Conservation (phyloP, 1,140 invertebrate genomes). For the Anastrepha obliqua region DNA sequence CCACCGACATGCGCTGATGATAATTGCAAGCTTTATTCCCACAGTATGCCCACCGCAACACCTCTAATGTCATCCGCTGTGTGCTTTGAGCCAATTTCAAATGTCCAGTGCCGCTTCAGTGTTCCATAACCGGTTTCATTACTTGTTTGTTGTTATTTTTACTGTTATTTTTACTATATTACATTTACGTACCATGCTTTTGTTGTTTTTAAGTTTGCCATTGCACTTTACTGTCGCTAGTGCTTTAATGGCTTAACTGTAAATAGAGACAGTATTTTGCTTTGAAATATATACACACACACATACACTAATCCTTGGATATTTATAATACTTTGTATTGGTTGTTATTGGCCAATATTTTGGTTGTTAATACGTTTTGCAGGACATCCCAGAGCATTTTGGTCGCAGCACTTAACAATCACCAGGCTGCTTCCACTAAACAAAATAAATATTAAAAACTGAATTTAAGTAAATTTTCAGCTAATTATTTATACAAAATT, state of each 20-base stretch:
- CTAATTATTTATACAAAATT: no score
- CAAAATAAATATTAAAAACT: no score
- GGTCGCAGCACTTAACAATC: no score
- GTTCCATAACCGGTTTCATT: not conserved
- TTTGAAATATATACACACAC: no score
- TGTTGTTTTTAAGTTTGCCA: not conserved
- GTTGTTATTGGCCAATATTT: not conserved
- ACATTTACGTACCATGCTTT: not conserved
- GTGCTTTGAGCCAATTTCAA: not conserved
- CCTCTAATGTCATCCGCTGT: not conserved
- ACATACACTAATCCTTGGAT: not conserved
- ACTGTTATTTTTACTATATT: not conserved
- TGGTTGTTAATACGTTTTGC: not conserved
- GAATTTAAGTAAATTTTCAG: no score
- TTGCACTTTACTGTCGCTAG: not conserved
- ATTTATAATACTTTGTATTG: not conserved
- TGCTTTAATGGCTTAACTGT: no score
- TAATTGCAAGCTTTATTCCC: constrained; percentile 13
- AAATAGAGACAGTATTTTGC: no score
- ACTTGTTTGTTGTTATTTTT: not conserved
- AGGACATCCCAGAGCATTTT: no score
- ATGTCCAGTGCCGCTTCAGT: not conserved
- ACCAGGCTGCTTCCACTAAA: no score
- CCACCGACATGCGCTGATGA: not conserved
- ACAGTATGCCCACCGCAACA: not conserved